phyloP scores from a whole-genome alignment of 1,140 invertebrate species.

The Camponotus floridanus region DNA sequence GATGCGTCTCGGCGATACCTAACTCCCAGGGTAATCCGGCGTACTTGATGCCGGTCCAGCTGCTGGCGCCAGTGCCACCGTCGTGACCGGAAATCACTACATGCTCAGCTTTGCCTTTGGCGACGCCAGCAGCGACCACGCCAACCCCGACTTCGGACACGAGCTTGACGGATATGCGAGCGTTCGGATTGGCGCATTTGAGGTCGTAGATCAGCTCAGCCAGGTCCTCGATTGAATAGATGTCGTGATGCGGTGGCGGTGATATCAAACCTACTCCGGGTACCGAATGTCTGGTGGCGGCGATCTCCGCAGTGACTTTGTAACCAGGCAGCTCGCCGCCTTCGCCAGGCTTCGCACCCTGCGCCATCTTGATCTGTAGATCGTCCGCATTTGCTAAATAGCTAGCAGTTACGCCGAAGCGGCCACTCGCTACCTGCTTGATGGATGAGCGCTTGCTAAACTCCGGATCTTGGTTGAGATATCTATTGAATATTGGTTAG shows the following conservation, averaged over 20 bases:
- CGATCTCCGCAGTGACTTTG: constrained; percentile 97
- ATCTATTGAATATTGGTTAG: constrained; percentile 67
- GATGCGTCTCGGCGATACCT: constrained; percentile 98
- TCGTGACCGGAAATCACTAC: constrained; percentile 99
- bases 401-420: constrained; percentile 99
- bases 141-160: constrained; percentile 99
- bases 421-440: constrained; percentile 98
- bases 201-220: constrained; percentile 99
- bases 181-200: constrained; percentile 98
- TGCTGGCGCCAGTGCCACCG: constrained; percentile 98
- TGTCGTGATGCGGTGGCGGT: constrained; percentile 99
- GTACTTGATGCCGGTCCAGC: constrained; percentile 98
- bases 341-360: constrained; percentile 98
- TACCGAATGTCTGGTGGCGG: constrained; percentile 97
- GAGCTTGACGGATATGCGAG: constrained; percentile 98
- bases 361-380: constrained; percentile 99
- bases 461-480: constrained; percentile 91
- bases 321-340: constrained; percentile 97
- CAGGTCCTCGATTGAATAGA: constrained; percentile 99
- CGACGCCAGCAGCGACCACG: constrained; percentile 98
- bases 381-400: constrained; percentile 99
- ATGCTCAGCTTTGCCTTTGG: constrained; percentile 99
- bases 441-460: constrained; percentile 93
- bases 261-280: constrained; percentile 99
- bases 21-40: constrained; percentile 99